Evolutionary conservation across 2,888 invertebrate genomes (phyloP).

Genomic region (Hyppa rectilinea): DNA sequence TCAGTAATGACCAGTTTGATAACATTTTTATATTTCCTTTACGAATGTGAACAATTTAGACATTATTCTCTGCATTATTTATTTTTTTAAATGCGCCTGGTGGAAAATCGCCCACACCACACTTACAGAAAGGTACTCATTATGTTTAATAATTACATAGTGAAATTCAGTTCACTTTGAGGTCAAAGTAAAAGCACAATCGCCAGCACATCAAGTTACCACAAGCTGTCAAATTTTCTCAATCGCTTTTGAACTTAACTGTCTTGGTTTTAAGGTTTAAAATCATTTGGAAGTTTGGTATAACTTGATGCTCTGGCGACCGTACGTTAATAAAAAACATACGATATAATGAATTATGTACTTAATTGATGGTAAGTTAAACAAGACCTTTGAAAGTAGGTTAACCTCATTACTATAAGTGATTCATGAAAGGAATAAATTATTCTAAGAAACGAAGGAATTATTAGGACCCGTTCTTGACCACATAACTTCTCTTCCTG

Average conservation of each 20-base stretch:
- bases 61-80: too few relatives aligned
- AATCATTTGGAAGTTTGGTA: too few relatives aligned
- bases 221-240: too few relatives aligned
- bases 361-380: slow-evolving; percentile 9
- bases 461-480: slow-evolving; percentile 50
- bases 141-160: neutral
- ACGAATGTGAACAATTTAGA: neutral
- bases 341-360: too few relatives aligned
- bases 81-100: too few relatives aligned
- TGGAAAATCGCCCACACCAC: too few relatives aligned
- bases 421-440: slow-evolving; percentile 40
- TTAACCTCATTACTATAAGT: slow-evolving; percentile 23
- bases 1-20: too few relatives aligned
- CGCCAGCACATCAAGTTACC: too few relatives aligned
- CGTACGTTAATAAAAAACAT: neutral
- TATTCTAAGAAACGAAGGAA: slow-evolving; percentile 33
- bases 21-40: neutral
- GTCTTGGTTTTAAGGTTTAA: too few relatives aligned
- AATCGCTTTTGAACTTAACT: too few relatives aligned
- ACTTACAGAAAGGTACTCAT: too few relatives aligned
- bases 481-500: slow-evolving; percentile 49
- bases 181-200: neutral
- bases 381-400: slow-evolving; percentile 7
- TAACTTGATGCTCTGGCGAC: too few relatives aligned
- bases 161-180: neutral